These are phyloP conservation scores for Lates calcarifer DNA, from an alignment of 2,113 vertebrate genomes.

Conservation along the genomic window DNA sequence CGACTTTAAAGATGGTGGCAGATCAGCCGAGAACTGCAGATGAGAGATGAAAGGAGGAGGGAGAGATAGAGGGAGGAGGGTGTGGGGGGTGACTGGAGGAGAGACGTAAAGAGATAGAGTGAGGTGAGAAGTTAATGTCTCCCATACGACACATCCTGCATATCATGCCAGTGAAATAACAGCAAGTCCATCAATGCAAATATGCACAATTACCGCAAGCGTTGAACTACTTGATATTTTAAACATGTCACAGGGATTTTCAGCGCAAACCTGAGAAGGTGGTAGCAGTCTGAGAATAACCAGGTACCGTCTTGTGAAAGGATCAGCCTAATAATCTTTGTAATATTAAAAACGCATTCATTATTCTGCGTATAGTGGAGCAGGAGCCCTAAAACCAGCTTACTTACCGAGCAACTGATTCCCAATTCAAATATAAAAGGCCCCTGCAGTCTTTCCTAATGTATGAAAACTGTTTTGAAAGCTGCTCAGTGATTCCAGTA, in stretches of 20 bases:
- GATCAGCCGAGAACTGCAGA: constrained; percentile 61
- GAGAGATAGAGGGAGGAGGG: constrained; percentile 1
- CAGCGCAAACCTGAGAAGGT: constrained; percentile 31
- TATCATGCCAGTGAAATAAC: constrained; percentile 52
- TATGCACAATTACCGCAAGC: constrained; percentile 48
- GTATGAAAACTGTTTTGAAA: constrained; percentile 22
- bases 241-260: constrained; percentile 58
- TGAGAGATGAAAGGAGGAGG: constrained; percentile 58
- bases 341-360: constrained; percentile 47
- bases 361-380: constrained; percentile 29
- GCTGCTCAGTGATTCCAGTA: constrained; percentile 23
- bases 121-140: constrained; percentile 57
- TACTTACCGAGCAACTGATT: constrained; percentile 32
- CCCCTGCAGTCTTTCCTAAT: constrained; percentile 22
- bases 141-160: constrained; percentile 34
- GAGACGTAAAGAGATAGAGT: constrained; percentile 42
- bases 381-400: constrained; percentile 2
- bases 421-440: constrained; percentile 27
- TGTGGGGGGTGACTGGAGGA: constrained; percentile 9
- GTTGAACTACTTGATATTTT: constrained; percentile 61
- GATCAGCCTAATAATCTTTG: constrained; percentile 57
- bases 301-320: constrained; percentile 34
- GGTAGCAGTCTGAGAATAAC: constrained; percentile 31
- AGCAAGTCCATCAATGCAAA: constrained; percentile 50
- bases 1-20: constrained; percentile 71